Evolutionary conservation across 2,797 vertebrate genomes (phyloP).

Genomic region (Rhincodon typus): DNA sequence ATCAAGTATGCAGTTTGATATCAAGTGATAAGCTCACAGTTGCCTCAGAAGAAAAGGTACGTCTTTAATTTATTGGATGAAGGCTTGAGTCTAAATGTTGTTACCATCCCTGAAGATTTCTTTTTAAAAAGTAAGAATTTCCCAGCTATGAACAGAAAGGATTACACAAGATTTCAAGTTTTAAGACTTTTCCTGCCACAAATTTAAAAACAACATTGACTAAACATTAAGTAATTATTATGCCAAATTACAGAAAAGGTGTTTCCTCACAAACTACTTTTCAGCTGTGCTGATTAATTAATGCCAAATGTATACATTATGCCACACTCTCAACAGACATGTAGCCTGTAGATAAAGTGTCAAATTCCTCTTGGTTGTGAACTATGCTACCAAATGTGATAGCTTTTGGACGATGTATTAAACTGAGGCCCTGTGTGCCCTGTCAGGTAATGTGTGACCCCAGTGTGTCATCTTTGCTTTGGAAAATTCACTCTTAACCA

Average conservation of each 20-base stretch:
- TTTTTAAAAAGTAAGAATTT: not conserved
- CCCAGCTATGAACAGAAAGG: not conserved
- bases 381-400: not conserved
- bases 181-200: too few relatives aligned
- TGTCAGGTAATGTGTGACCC: not conserved
- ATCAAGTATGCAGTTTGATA: constrained; percentile 92
- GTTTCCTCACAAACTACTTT: not conserved
- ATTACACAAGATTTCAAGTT: not conserved
- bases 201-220: too few relatives aligned
- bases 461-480: too few relatives aligned
- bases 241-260: not conserved
- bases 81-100: not conserved
- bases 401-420: not conserved
- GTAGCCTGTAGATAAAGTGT: not conserved
- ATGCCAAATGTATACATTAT: not conserved
- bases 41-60: constrained; percentile 90
- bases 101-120: not conserved
- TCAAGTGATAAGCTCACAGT: constrained; percentile 92
- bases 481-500: too few relatives aligned
- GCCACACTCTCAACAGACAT: not conserved
- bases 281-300: not conserved
- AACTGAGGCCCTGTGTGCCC: not conserved
- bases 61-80: not conserved
- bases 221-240: not conserved
- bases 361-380: not conserved